A percentile compares a stretch with the other conserved stretches of the same genome.
These are phyloP conservation scores for Eupeodes corollae DNA, from an alignment of 1,140 invertebrate genomes.

Conservation along the genomic window DNA sequence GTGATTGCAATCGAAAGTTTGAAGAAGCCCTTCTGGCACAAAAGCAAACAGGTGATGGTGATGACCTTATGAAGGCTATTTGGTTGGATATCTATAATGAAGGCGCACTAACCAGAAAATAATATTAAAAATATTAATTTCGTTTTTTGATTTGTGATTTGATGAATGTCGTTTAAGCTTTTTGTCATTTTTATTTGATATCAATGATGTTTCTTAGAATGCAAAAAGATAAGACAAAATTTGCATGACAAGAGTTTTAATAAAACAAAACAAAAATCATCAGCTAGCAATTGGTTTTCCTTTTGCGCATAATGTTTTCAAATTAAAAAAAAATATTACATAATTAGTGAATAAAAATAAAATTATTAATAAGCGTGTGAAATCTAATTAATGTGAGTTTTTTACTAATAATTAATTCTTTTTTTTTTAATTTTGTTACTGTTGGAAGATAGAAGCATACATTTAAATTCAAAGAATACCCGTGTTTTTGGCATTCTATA, in stretches of 20 bases:
- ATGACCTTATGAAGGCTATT: constrained; percentile 38
- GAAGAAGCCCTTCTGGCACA: constrained; percentile 34
- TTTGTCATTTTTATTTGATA: not conserved
- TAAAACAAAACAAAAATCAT: not conserved
- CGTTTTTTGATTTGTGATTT: not conserved
- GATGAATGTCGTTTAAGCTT: no score
- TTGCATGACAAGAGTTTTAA: not conserved
- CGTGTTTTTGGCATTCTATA: no score
- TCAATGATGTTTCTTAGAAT: not conserved
- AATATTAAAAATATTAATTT: constrained; percentile 2
- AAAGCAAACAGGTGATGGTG: constrained; percentile 37
- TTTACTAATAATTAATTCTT: no score
- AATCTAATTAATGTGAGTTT: no score
- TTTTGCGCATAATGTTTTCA: not conserved
- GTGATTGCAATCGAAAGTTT: constrained; percentile 37
- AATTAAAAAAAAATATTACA: no score
- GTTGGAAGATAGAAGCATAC: no score
- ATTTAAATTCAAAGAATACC: no score
- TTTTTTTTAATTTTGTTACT: no score
- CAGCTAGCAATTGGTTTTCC: not conserved
- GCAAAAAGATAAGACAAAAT: no score
- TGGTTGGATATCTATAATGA: constrained; percentile 38
- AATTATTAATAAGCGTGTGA: no score
- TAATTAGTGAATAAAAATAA: no score
- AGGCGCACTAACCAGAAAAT: constrained; percentile 12